A percentile compares a stretch with the other conserved stretches of the same genome.
phyloP scores from a whole-genome alignment of 1,140 invertebrate species.

The Hylyphantes graminicola region DNA sequence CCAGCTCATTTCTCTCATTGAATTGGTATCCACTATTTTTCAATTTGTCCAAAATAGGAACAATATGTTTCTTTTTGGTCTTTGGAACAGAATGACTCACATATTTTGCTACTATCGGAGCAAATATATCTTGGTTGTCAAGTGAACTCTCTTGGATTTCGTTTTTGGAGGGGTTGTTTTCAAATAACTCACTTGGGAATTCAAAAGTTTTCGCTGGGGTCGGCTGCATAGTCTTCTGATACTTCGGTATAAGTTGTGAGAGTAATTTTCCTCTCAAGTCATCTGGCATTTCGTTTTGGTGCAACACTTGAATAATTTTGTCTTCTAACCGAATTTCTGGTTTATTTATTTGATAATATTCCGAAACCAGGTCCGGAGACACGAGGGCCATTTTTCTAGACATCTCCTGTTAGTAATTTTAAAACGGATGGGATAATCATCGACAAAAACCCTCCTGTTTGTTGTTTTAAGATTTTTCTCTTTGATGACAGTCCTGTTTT shows the following conservation, averaged over 20 bases:
- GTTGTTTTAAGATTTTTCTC: not conserved
- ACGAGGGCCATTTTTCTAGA: not conserved
- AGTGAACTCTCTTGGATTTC: not conserved
- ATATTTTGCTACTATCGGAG: not conserved
- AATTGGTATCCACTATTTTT: not conserved
- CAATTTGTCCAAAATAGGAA: not conserved
- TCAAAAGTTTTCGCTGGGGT: not conserved
- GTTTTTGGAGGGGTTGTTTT: not conserved
- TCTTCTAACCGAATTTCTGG: not conserved
- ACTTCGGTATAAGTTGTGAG: not conserved
- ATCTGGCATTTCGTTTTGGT: not conserved
- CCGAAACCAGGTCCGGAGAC: not conserved
- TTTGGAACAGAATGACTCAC: not conserved
- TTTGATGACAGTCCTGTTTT: not conserved
- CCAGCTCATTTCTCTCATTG: not conserved
- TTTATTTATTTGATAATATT: slow-evolving; percentile 6
- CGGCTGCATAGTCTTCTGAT: not conserved
- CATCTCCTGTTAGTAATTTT: not conserved
- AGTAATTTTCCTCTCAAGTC: not conserved
- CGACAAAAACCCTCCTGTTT: not conserved
- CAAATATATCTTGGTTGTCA: not conserved
- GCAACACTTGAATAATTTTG: not conserved
- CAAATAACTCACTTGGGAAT: not conserved
- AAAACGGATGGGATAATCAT: not conserved
- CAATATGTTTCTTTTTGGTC: not conserved